phyloP scores from a whole-genome alignment of 2,113 vertebrate species.

The Podarcis cretensis region DNA sequence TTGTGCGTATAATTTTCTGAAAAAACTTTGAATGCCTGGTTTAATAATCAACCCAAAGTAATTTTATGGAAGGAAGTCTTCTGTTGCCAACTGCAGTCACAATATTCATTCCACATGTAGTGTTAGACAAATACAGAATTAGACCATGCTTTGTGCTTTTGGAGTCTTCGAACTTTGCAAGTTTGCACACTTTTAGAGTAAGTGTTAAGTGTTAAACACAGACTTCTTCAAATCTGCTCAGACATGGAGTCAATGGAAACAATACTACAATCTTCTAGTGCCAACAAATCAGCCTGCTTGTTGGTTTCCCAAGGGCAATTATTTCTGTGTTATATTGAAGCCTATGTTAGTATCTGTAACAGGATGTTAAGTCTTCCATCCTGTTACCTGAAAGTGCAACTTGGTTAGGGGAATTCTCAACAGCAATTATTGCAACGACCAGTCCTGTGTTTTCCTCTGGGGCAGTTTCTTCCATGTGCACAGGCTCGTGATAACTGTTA shows the following conservation, averaged over 20 bases:
- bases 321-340: neutral
- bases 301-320: neutral
- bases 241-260: neutral
- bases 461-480: neutral
- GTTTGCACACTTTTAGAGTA: neutral
- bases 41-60: neutral
- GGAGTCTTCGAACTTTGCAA: neutral
- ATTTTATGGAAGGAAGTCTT: neutral
- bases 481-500: rapidly evolving
- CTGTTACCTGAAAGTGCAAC: neutral
- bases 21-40: too few species aligned
- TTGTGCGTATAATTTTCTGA: too few species aligned
- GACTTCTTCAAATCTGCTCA: neutral
- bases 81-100: neutral
- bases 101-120: neutral
- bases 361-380: neutral
- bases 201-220: neutral
- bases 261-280: neutral
- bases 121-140: neutral
- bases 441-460: neutral
- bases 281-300: neutral
- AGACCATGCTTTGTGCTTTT: neutral
- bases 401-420: neutral
- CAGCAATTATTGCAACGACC: neutral
- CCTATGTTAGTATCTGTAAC: too few species aligned